Conservation (phyloP, 1,140 invertebrate genomes). For the Lordiphosa stackelbergi region DNA sequence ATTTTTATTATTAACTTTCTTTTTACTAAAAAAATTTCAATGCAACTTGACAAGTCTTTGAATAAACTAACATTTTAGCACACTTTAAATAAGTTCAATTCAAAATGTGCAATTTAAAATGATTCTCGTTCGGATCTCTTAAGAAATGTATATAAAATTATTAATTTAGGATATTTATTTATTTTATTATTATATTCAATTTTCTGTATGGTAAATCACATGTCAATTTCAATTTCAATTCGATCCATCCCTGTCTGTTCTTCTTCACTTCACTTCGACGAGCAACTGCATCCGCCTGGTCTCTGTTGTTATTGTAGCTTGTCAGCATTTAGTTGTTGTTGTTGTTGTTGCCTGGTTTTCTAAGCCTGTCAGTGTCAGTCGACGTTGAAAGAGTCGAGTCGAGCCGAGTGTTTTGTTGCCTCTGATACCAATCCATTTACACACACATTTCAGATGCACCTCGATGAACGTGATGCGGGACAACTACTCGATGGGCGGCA, state of each 20-base stretch:
- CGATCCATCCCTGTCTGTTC: constrained; percentile 6
- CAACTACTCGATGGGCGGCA: constrained; percentile 79
- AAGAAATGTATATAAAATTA: neutral
- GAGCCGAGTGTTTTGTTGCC: constrained; percentile 8
- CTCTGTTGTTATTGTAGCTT: constrained; percentile 6
- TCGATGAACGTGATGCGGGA: constrained; percentile 89
- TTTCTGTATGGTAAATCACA: neutral
- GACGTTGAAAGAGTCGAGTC: constrained; percentile 3
- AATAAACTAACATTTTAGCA: too few species aligned
- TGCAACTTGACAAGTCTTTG: too few species aligned
- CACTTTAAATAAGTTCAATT: too few species aligned
- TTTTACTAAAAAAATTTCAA: too few species aligned
- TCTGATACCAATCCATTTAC: constrained; percentile 26
- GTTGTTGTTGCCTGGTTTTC: constrained; percentile 14
- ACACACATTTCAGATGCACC: constrained; percentile 80
- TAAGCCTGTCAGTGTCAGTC: constrained; percentile 14
- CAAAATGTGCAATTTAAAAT: too few species aligned
- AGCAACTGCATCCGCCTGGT: constrained; percentile 6
- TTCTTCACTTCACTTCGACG: neutral
- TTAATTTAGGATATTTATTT: neutral
- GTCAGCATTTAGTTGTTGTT: constrained; percentile 10
- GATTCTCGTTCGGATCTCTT: too few species aligned
- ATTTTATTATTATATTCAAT: neutral
- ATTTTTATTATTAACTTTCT: too few species aligned
- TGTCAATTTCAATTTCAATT: neutral